Base-by-base conservation (phyloP, 2,113 vertebrate genomes). In the Mohoua ochrocephala region DNA sequence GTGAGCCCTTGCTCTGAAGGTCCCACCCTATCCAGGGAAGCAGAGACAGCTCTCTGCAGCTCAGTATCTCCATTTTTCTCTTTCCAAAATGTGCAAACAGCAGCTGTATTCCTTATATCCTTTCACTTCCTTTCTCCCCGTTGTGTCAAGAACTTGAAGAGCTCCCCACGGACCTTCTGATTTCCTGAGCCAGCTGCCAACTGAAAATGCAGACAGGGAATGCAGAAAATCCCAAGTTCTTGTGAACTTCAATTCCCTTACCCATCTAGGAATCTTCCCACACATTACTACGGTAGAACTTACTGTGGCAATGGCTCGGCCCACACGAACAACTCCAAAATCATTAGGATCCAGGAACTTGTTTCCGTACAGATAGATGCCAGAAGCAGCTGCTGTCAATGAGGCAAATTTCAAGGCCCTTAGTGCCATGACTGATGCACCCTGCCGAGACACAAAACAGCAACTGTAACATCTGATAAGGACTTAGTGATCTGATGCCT, bases 291-390 rank as follows among this genome's bases (percentile, higher is more conserved):
- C 1, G 4, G 70, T 52, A 87, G 94, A 89, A 98, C 98, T 98
- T 98, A 99, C 99, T 52, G 98, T 98, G 63, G 98, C 97, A 67
- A 99, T 98, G 24, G 99, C 99, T 97, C 99, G 98, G 87, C 99
- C 98, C 52, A 99, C 99, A 84, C 99, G 98, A 92, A 99, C 94
- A 13, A 99, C 84, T 27, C 99, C 99, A 86, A 99, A 98, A 95
- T 99, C 99, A 85, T 97, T 99, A 93, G 98, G 97, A 97, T 99
- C 99, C 97, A 99, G 89, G 71, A 97, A 98, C 78, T 97, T 98
- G 77, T 94, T 98, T 84, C 90, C 97, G 91, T 99, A 98, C 24
- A 99, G 74, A 93, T 98, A 99, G 87, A 99, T 67, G 50, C 99
- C 99, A 26, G 99, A 98, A 37, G 99, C 97, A 45, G 98, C 98